Evolutionary conservation across 2,113 vertebrate genomes (phyloP).

Genomic region (Ranitomeya imitator): DNA sequence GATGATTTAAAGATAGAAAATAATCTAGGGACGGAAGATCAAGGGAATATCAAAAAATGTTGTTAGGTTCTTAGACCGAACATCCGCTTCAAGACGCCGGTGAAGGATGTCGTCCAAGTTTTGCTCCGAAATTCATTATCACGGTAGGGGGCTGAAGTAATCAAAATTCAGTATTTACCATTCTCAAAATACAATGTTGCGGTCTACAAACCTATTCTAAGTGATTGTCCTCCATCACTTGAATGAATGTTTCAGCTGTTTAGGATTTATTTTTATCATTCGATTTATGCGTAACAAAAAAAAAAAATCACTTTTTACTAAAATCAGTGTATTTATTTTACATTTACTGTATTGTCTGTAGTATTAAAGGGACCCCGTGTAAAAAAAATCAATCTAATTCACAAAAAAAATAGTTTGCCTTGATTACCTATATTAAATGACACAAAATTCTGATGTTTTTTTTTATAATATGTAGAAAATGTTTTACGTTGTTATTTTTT

Average conservation of each 20-base stretch:
- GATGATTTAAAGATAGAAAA: background rate
- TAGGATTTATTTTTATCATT: too few species aligned
- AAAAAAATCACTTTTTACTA: too few species aligned
- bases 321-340: too few species aligned
- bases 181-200: background rate
- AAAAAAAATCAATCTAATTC: too few species aligned
- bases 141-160: background rate
- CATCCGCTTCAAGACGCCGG: background rate
- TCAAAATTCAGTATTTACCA: background rate
- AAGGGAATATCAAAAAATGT: background rate
- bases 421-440: too few species aligned
- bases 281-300: too few species aligned
- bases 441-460: too few species aligned
- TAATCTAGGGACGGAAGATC: conserved; percentile 6
- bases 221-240: background rate
- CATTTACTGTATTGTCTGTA: too few species aligned
- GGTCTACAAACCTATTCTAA: background rate
- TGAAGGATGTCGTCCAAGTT: background rate
- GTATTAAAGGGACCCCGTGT: too few species aligned
- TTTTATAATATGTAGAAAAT: too few species aligned
- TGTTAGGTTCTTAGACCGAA: background rate
- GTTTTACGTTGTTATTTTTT: too few species aligned
- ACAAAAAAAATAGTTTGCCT: too few species aligned
- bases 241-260: background rate
- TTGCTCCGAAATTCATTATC: background rate